Evolutionary conservation across 92 coral and sea anemone genomes (phyloP), one percentile per base, ranked within the genome.

Genomic region (Phenganax stokvisi): DNA sequence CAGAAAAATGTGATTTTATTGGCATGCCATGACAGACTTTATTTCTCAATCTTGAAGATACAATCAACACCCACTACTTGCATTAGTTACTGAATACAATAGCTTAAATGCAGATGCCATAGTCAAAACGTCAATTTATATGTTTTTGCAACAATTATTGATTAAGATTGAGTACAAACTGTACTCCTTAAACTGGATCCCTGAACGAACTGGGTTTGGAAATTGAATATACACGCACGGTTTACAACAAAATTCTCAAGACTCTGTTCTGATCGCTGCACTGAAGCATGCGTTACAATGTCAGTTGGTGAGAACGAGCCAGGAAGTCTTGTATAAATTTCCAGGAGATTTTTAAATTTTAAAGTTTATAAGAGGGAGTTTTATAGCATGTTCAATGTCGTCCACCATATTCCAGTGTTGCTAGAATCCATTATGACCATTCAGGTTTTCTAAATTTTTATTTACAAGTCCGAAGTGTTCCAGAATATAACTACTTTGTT

Each of bases 11-110:
- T 13, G 65, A 25, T 64, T 64, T 64, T 17, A 64, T 64, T 64
- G 17, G 6, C 6, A 12, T 64, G 70, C 47, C 11, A 20, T 44
- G 17, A 64, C 70, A 64, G 47, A 64, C 37, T 64, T 28, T 25
- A 7, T 64, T 64, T 15, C 37, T 28, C 37, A 64, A 17, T 64
- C 44, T 13, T 6, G 15, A 12, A 59, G 65, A 59, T 59, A 13
- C 30, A 76, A 76, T 76, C 65, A 57, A 57, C 80, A 57, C 80
- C 68, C 80, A 44, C 54, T 13, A 76, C 27, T 76, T 67, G 47
- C 80, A 76, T 60, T 77, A 77, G 65, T 20, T 31, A 0, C 12
- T 61, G 81, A 77, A 77, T 77, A 77, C 81, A 77, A 77, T 77
- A 77, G 81, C 17, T 47, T 60, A 77, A 77, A 77, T 77, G 71